Conservation (phyloP, 2,888 invertebrate species). For the Apodemia mormo region DNA sequence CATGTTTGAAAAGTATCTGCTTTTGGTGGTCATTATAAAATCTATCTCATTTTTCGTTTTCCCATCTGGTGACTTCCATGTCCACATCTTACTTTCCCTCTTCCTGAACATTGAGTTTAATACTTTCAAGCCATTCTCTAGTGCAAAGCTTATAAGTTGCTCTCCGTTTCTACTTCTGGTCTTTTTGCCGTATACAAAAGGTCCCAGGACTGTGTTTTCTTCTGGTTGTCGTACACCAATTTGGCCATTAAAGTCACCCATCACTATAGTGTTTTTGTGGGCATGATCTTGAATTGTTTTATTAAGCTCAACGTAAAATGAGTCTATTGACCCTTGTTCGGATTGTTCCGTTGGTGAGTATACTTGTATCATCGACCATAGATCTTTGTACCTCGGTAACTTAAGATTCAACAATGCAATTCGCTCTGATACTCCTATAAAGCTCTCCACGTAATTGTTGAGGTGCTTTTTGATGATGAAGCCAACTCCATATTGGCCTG, state of each 20-base stretch:
- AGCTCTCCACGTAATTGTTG: too few relatives aligned
- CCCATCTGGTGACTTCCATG: constrained; percentile 12
- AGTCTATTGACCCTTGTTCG: constrained; percentile 29
- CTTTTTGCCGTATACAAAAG: constrained; percentile 24
- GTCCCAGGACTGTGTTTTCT: constrained; percentile 34
- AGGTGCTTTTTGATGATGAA: too few relatives aligned
- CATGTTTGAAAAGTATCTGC: too few relatives aligned
- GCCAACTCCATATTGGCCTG: too few relatives aligned
- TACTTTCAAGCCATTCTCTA: constrained; percentile 20
- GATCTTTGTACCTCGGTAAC: too few relatives aligned
- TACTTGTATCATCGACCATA: too few relatives aligned
- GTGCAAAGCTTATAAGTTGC: constrained; percentile 20
- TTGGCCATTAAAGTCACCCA: constrained; percentile 11
- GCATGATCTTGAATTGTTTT: constrained; percentile 32
- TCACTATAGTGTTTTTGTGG: constrained; percentile 36
- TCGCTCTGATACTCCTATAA: too few relatives aligned
- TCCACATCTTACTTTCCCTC: constrained; percentile 24
- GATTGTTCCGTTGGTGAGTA: too few relatives aligned
- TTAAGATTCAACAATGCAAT: too few relatives aligned
- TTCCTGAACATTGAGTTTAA: constrained; percentile 20
- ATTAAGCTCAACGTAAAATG: constrained; percentile 38
- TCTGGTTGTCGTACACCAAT: constrained; percentile 34
- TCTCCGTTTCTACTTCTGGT: constrained; percentile 27
- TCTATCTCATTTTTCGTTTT: too few relatives aligned
- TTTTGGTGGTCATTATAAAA: too few relatives aligned